Base-by-base conservation (phyloP, 2,888 invertebrate genomes). In the Elegia similella region DNA sequence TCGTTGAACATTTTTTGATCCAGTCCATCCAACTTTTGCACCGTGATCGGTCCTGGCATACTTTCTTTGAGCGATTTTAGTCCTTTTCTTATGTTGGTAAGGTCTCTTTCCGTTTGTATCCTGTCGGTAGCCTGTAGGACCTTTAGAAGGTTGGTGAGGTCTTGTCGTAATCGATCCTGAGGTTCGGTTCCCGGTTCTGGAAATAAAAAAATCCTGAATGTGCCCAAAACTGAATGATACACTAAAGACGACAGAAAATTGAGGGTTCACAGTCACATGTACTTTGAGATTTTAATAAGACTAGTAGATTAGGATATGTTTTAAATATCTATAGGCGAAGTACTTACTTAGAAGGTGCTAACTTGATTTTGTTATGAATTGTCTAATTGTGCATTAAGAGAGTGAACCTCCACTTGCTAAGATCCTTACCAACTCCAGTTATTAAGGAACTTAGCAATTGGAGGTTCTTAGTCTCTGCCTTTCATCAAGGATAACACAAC, bases 41-140 rank as follows among this genome's bases (percentile, higher is more conserved):
- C 92, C 0, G 95, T 96, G 32, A 94, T 70, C 0, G 93, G 92
- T 7, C 94, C 94, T 0, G 94, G 94, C 0, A 94, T 79, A 34
- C 68, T 67, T 0, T 59, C n/a, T 6, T 65, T 42, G 0, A 84
- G 16, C 34, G 16, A 34, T 15, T 6, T 6, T 15, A 34, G 13
- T 50, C 17, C 16, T 34, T 29, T 62, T 56, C 64, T 70, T 3
- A 91, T 59, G 0, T 59, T 69, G 3, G 67, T 63, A 17, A 87
- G 68, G 50, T 84, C 84, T 8, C 57, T 69, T 43, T 86, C 81
- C 0, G 80, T 77, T 59, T 80, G 84, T 46, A 92, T 75, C 1
- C 63, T 64, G 8, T 74, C 70, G 10, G 83, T 67, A 6, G 69
- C 63, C 57, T 73, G 78, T 34, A 92, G 69, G 16, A 67, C 69